Evolutionary conservation across 2,113 vertebrate genomes (phyloP), one percentile per base, ranked within the genome.

Genomic region (Corythaixoides concolor): DNA sequence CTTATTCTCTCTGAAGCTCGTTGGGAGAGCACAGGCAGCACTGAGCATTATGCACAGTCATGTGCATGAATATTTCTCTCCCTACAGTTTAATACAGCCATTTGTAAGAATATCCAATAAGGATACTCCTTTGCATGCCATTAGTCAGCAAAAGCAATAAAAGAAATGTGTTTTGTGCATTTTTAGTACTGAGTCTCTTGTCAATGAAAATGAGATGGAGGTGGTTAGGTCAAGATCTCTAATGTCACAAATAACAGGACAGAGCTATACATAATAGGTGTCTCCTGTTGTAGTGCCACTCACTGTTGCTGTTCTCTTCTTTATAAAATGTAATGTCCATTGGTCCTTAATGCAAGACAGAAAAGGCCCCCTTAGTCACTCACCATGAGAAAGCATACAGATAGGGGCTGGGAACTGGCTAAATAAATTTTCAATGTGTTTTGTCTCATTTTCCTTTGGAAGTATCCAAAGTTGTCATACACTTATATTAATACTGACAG

Each of bases 231-330:
- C 13, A n/a, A 43, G 52, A 50, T 32, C 47, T 68, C 11, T 33
- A 11, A 47, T 24, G 53, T 63, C 91, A 75, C 32, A 78, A 82
- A 35, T 50, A 45, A 32, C 0, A 5, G 56, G 49, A 59, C 39
- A 66, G 22, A 66, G 50, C 26, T 78, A 9, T 37, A 49, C 2
- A 8, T 11, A 72, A 60, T 8, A 67, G 28, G n/a, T 0, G 0
- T 52, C 26, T 89, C 41, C 28, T 73, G 23, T 39, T 60, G 14
- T 47, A 76, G 24, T 24, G 43, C 24, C 3, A 20, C 35, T 55
- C 27, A 33, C 33, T 21, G 22, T 6, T 47, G 22, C 33, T 37
- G 19, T 50, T 49, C 13, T 76, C 26, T 58, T 75, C 45, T 82
- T 72, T 68, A 35, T 68, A 50, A 88, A 60, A 24, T 1, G 0